Evolutionary conservation across 1,140 invertebrate species (phyloP), one percentile per base, ranked within the genome.

Genomic region (Trissolcus basalis): DNA sequence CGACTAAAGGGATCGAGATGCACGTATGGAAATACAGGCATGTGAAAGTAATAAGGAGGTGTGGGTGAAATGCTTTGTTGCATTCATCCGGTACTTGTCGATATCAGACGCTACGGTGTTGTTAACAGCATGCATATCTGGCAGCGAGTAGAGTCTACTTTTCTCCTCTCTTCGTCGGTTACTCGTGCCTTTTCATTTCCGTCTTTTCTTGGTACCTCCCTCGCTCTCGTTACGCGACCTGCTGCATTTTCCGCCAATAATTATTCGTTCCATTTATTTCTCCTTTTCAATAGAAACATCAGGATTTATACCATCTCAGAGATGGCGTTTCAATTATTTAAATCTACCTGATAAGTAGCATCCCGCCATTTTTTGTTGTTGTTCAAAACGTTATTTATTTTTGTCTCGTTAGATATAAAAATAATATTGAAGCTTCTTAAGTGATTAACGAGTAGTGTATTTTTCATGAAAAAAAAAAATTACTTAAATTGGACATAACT

Each of bases 71-170:
- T 56, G 74, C 54, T 65, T 72, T 65, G 53, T 54, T 70, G 48
- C 50, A 72, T 77, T 72, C 63, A 77, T 68, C 68, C 63, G 58
- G 33, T 13, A 59, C 51, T 68, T 72, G 75, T 77, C 75, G 64
- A 77, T 77, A 77, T 77, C 75, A 77, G 68, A 69, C 59, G 53
- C 54, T 32, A 33, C 44, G 50, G n/a, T 43, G 58, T 69, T 72
- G 68, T 72, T 72, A 77, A 77, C 63, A 63, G 16, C 56, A 45
- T 60, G 61, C 67, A 63, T 71, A 65, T 60, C 67, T 16, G 44
- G 3, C 48, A 36, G 14, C 19, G 12, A 35, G 27, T 2, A 19
- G 53, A 41, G 13, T 27, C 19, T 13, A 51, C 47, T 41, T 47
- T 27, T 54, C 35, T 11, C 10, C 9, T 43, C 43, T 55, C 58